A percentile compares a stretch with the other conserved stretches of the same genome.
These are phyloP conservation scores for Zaprionus ornatus DNA, from an alignment of 1,140 invertebrate genomes.

Conservation along the genomic window DNA sequence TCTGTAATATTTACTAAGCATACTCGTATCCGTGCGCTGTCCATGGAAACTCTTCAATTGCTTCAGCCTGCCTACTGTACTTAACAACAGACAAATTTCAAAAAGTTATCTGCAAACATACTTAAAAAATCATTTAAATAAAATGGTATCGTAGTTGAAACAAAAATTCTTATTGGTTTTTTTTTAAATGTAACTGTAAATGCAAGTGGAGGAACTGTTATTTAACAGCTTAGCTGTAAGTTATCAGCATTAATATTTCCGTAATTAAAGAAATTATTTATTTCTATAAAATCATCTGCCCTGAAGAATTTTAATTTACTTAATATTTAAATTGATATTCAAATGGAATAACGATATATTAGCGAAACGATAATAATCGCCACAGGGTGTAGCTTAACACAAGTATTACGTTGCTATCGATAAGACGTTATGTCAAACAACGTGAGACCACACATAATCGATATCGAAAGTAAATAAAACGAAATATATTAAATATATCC, in stretches of 20 bases:
- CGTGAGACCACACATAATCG: not conserved
- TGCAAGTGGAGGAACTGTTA: not conserved
- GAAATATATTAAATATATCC: not conserved
- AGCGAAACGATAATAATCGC: not conserved
- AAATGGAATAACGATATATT: not conserved
- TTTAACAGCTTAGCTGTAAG: not conserved
- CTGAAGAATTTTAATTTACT: not conserved
- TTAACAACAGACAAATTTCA: conserved; percentile 47
- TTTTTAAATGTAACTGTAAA: not conserved
- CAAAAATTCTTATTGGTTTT: not conserved
- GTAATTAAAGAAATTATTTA: no score
- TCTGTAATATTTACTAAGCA: conserved; percentile 56
- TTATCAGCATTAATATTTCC: not conserved
- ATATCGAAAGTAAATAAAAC: conserved; percentile 5
- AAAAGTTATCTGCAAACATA: conserved; percentile 38
- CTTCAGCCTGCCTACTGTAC: conserved; percentile 56
- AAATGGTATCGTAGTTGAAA: conserved; percentile 43
- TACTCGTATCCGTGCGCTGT: conserved; percentile 47
- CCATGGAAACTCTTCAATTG: conserved; percentile 34
- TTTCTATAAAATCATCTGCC: no score
- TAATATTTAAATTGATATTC: not conserved
- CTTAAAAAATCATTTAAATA: conserved; percentile 49
- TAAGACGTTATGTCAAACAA: not conserved
- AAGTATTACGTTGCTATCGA: not conserved
- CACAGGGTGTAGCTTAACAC: not conserved